Conservation (phyloP, 2,888 invertebrate species). For the Sphinx pinastri region DNA sequence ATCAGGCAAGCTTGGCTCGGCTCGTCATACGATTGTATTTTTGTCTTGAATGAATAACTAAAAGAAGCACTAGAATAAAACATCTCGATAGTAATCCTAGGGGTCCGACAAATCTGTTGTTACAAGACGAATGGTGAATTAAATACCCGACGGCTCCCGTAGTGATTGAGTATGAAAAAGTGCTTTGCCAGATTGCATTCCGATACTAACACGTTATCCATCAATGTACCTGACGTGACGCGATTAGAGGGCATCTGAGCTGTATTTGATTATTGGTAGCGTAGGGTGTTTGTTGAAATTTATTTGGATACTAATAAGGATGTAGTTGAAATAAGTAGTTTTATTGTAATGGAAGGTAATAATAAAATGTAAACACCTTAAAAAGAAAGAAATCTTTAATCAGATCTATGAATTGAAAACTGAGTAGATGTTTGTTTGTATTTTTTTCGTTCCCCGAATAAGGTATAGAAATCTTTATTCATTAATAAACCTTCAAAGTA, state of each 20-base stretch:
- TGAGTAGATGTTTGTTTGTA: too few species aligned
- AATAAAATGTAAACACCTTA: too few species aligned
- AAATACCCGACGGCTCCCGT: conserved; percentile 57
- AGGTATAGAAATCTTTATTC: too few species aligned
- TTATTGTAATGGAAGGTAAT: too few species aligned
- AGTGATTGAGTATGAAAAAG: conserved; percentile 81
- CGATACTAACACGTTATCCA: conserved; percentile 53
- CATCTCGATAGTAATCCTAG: conserved; percentile 9
- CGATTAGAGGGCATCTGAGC: conserved; percentile 36
- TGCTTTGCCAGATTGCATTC: conserved; percentile 65
- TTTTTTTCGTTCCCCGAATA: too few species aligned
- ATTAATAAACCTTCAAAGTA: too few species aligned
- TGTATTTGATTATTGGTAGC: conserved; percentile 33
- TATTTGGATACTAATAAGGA: neutral
- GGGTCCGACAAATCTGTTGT: conserved; percentile 59
- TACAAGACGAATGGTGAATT: conserved; percentile 77
- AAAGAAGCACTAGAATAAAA: neutral
- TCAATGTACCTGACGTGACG: conserved; percentile 49
- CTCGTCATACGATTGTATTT: too few species aligned
- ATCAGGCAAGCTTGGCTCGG: too few species aligned
- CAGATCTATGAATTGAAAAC: too few species aligned
- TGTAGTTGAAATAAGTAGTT: neutral
- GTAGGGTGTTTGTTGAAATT: neutral
- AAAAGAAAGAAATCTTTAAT: too few species aligned
- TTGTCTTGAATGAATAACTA: neutral